Evolutionary conservation across 2,113 vertebrate genomes (phyloP).

Genomic region (Callocephalon fimbriatum): DNA sequence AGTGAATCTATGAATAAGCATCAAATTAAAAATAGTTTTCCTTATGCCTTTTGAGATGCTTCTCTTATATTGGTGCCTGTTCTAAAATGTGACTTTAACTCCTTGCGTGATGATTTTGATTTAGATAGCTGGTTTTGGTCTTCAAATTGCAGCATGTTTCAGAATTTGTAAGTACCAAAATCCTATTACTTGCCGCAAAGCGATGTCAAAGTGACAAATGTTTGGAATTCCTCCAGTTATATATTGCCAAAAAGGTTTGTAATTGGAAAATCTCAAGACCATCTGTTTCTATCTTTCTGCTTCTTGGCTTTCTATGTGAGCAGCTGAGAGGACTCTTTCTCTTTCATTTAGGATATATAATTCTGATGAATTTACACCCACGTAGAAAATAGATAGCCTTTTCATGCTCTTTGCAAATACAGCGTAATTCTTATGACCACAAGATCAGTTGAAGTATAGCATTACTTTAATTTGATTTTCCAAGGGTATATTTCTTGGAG

Average conservation of each 20-base stretch:
- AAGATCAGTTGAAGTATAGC: not conserved
- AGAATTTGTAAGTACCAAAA: constrained; percentile 25
- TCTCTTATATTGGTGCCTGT: not conserved
- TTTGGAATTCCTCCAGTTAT: constrained; percentile 47
- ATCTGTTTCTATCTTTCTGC: constrained; percentile 51
- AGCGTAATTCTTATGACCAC: not conserved
- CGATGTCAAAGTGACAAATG: constrained; percentile 45
- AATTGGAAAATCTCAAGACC: constrained; percentile 58
- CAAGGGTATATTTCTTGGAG: not conserved
- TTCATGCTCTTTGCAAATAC: not conserved
- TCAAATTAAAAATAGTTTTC: not conserved
- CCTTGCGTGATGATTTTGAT: not conserved
- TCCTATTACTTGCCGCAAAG: not conserved
- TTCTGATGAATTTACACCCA: constrained; percentile 27
- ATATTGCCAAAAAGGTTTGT: constrained; percentile 51
- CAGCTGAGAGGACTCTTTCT: not conserved
- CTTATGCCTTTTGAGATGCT: not conserved
- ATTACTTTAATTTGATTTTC: not conserved
- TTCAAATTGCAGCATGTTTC: not conserved
- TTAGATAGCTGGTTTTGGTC: not conserved
- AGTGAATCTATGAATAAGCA: not conserved
- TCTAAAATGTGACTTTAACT: not conserved
- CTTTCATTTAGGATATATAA: not conserved
- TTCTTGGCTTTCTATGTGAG: constrained; percentile 7
- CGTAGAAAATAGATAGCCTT: not conserved